Evolutionary conservation across 2,113 vertebrate species (phyloP).

Genomic region (Sapayoa aenigma): DNA sequence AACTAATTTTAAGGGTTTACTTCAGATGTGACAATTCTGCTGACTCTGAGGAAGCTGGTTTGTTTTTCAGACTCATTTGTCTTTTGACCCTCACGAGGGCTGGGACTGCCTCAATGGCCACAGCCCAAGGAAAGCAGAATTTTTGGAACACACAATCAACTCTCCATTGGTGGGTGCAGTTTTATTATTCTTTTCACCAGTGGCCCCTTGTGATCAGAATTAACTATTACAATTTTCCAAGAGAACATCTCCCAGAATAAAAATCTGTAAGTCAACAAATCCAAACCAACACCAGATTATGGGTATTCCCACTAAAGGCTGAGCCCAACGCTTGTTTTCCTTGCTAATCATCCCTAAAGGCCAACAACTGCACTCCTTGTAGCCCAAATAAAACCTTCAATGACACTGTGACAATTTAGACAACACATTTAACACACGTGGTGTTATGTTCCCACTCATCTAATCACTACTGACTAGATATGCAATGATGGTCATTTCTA

Average conservation of each 20-base stretch:
- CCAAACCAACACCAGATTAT: neutral
- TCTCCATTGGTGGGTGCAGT: neutral
- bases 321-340: neutral
- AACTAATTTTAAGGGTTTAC: neutral
- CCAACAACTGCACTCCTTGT: neutral
- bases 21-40: neutral
- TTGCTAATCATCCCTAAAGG: neutral
- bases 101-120: neutral
- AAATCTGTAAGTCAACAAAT: neutral
- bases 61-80: neutral
- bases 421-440: neutral
- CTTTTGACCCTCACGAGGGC: neutral
- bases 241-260: neutral
- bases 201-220: slow-evolving; percentile 5
- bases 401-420: neutral
- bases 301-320: neutral
- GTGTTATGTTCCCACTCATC: neutral
- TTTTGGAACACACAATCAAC: neutral
- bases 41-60: neutral
- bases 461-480: neutral
- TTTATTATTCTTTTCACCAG: slow-evolving; percentile 15
- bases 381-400: neutral
- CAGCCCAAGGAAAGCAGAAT: neutral
- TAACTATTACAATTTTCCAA: neutral
- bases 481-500: neutral